Base-by-base conservation (phyloP, 2,888 invertebrate species). In the Apantesis nais region DNA sequence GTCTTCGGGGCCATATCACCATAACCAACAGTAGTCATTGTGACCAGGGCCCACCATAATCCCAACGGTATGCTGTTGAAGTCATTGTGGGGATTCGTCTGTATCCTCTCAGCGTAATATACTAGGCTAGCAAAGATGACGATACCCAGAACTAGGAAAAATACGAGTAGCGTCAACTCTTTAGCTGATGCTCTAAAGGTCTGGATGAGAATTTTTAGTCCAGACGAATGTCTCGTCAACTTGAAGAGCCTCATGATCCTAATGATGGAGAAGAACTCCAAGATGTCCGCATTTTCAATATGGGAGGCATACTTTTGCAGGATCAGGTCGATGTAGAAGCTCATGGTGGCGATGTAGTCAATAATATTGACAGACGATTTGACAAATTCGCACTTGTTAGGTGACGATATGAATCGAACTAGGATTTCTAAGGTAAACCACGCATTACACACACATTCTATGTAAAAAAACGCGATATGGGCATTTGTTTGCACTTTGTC, bases 351-450 rank as follows among this genome's bases (percentile, higher is more conserved):
- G 85, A 99, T 98, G 95, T 99, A 99, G 95, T 99, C 99, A 95
- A 99, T 99, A 92, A 99, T 97, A 95, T 99, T 99, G 87, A 99
- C 99, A 76, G 99, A 99, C 89, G 97, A 98, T 92, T 98, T 98
- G 92, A 99, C 96, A 95, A 99, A 99, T 89, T 98, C 98, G 92
- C 98, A 98, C 93, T 99, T 99, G 90, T 98, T 98, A 48, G 99
- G 99, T 81, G 98, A 98, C 68, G 99, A 98, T 86, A 99, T 97
- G 95, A 99, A 98, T 77, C 99, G 96, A 75, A 98, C 96, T 86
- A 99, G 96, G 90, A 99, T 99, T 93, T 99, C 99, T 87, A 99
- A 96, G 52, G 99, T 99, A 95, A 99, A 99, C 99, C 99, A 99
- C 76, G 99, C 98, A 94, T 99, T 99, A 95, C 99, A 99, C 81